A percentile compares a stretch with the other conserved stretches of the same genome.
phyloP scores from a whole-genome alignment of 2,888 invertebrate genomes.

The Nomada hirtipes region DNA sequence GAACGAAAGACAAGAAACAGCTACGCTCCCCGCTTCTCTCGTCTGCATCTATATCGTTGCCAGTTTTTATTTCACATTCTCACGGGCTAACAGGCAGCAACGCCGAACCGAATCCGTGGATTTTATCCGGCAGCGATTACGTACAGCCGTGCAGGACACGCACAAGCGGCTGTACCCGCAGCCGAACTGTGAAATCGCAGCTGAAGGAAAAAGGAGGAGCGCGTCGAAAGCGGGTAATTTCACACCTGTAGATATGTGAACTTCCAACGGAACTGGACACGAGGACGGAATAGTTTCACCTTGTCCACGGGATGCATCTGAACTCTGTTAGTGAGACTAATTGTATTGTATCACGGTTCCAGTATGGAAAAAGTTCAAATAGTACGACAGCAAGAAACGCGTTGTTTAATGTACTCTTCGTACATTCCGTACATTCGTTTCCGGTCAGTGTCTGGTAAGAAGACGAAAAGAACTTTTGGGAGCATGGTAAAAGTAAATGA shows the following conservation, averaged over 20 bases:
- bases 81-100: slow-evolving; percentile 69
- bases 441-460: too few relatives aligned
- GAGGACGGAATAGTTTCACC: slow-evolving; percentile 29
- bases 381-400: too few relatives aligned
- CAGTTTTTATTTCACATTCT: slow-evolving; percentile 77
- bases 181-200: slow-evolving; percentile 65
- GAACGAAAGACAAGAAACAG: slow-evolving; percentile 58
- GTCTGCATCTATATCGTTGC: slow-evolving; percentile 71
- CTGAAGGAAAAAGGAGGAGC: slow-evolving; percentile 56
- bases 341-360: not conserved
- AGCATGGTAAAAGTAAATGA: too few relatives aligned
- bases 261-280: slow-evolving; percentile 37
- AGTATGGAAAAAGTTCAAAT: not conserved
- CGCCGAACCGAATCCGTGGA: slow-evolving; percentile 66
- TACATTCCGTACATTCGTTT: too few relatives aligned
- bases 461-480: too few relatives aligned
- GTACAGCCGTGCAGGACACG: slow-evolving; percentile 71
- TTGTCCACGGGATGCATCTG: not conserved
- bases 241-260: slow-evolving; percentile 66
- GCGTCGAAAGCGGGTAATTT: slow-evolving; percentile 69
- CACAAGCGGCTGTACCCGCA: slow-evolving; percentile 65
- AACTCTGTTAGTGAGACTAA: not conserved
- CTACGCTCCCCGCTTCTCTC: slow-evolving; percentile 44
- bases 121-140: slow-evolving; percentile 76
- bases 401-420: too few relatives aligned